Conservation (phyloP, 2,797 vertebrate genomes). For the Darevskia mixta region DNA sequence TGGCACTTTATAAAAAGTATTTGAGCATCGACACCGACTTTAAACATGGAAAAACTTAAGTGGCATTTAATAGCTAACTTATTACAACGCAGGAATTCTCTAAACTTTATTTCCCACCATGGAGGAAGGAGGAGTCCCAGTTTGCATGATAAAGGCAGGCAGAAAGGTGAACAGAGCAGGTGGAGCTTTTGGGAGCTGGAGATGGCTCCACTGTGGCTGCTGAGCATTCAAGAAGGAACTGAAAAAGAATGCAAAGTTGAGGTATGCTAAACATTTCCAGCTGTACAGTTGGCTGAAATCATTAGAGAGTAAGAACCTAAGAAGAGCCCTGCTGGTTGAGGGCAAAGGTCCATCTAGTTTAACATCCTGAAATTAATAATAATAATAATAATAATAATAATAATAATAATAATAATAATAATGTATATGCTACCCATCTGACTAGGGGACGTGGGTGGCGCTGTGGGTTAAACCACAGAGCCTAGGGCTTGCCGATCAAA, state of each 20-base stretch:
- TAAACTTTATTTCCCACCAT: conserved; percentile 49
- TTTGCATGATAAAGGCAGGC: conserved; percentile 41
- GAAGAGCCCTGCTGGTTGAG: too few relatives aligned
- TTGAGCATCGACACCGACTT: conserved; percentile 77
- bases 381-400: too few relatives aligned
- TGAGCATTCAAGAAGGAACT: neutral
- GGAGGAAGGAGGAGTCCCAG: conserved; percentile 34
- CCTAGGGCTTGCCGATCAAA: too few relatives aligned
- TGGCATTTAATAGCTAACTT: conserved; percentile 78
- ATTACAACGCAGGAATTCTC: conserved; percentile 75
- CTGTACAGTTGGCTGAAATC: conserved; percentile 38
- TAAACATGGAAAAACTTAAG: conserved; percentile 71
- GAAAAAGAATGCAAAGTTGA: conserved; percentile 37
- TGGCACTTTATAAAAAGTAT: conserved; percentile 80
- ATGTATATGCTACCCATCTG: too few relatives aligned
- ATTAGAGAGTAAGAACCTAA: neutral
- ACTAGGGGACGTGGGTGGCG: too few relatives aligned
- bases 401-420: too few relatives aligned
- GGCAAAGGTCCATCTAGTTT: too few relatives aligned
- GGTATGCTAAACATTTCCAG: neutral
- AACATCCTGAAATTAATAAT: too few relatives aligned
- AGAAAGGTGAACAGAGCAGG: conserved; percentile 26
- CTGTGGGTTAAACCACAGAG: too few relatives aligned
- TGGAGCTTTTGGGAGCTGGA: conserved; percentile 28
- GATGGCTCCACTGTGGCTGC: conserved; percentile 30